A percentile compares a stretch with the other conserved stretches of the same genome.
phyloP scores from a whole-genome alignment of 2,113 vertebrate species.

The Serinus canaria region DNA sequence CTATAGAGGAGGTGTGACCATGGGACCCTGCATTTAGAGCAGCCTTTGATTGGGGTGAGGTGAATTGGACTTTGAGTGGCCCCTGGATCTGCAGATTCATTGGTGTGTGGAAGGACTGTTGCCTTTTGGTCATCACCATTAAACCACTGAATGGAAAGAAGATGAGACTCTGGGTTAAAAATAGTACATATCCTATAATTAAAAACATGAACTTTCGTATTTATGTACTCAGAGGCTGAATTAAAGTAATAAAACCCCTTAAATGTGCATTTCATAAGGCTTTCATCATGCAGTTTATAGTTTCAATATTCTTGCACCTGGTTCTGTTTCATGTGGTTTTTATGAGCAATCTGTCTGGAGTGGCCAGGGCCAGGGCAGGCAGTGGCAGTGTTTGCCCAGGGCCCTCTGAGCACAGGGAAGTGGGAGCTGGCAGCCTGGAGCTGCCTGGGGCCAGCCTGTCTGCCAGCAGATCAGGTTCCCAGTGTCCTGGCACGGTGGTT shows the following conservation, averaged over 20 bases:
- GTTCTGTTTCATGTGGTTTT: not conserved
- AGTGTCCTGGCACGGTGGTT: fast-evolving
- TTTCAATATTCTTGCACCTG: not conserved
- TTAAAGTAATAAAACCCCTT: not conserved
- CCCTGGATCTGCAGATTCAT: not conserved
- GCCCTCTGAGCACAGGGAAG: not conserved
- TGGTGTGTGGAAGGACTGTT: not conserved
- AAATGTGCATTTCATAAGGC: not conserved
- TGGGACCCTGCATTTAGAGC: not conserved
- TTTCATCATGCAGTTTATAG: not conserved
- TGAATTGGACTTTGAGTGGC: not conserved
- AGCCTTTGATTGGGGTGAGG: not conserved
- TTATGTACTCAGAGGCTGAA: not conserved
- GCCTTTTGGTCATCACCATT: not conserved
- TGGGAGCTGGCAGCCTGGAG: not conserved
- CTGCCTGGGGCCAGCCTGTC: not conserved
- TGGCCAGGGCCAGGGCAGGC: not conserved
- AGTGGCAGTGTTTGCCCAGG: not conserved
- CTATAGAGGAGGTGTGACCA: not conserved
- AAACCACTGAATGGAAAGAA: not conserved
- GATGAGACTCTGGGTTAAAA: not conserved
- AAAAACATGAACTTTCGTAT: not conserved
- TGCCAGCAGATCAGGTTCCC: not conserved
- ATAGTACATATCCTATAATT: not conserved
- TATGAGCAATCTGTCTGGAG: not conserved